A percentile compares a stretch with the other conserved stretches of the same genome.
Evolutionary conservation across 2,888 invertebrate species (phyloP).

Genomic region (Agrenia bidenticulata): DNA sequence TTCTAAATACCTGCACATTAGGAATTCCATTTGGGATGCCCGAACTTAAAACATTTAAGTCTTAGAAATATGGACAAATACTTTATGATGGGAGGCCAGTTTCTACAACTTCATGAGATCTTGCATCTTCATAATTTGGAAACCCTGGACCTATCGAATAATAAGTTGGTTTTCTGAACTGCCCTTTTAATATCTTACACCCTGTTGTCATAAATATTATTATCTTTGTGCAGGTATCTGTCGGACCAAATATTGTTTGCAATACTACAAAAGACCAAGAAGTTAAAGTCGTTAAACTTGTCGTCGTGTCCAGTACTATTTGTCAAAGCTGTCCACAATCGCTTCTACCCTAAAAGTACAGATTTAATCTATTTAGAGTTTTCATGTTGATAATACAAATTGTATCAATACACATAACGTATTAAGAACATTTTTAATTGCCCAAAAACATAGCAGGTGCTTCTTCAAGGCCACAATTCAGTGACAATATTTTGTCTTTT

Average conservation of each 20-base stretch:
- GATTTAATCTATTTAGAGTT: not conserved
- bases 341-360: slow-evolving; percentile 29
- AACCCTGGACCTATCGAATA: slow-evolving; percentile 26
- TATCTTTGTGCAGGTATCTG: slow-evolving; percentile 23
- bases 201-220: slow-evolving; percentile 1
- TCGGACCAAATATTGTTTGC: slow-evolving; percentile 32
- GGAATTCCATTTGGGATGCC: slow-evolving; percentile 27
- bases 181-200: too few relatives aligned
- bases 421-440: too few relatives aligned
- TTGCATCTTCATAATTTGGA: slow-evolving; percentile 29
- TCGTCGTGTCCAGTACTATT: slow-evolving; percentile 27
- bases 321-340: slow-evolving; percentile 33
- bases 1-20: too few relatives aligned
- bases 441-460: too few relatives aligned
- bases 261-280: slow-evolving; percentile 26
- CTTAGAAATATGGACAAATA: slow-evolving; percentile 34
- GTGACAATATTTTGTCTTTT: slow-evolving; percentile 33
- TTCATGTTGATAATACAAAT: not conserved
- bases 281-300: slow-evolving; percentile 21
- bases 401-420: slow-evolving; percentile 8
- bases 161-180: slow-evolving; percentile 30
- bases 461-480: slow-evolving; percentile 13
- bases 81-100: slow-evolving; percentile 37
- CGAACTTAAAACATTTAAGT: slow-evolving; percentile 28
- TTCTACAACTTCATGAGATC: slow-evolving; percentile 33